Percentiles rank a stretch among this genome's conserved stretches.
Conservation (phyloP, 2,113 vertebrate genomes). For the Dascyllus trimaculatus region DNA sequence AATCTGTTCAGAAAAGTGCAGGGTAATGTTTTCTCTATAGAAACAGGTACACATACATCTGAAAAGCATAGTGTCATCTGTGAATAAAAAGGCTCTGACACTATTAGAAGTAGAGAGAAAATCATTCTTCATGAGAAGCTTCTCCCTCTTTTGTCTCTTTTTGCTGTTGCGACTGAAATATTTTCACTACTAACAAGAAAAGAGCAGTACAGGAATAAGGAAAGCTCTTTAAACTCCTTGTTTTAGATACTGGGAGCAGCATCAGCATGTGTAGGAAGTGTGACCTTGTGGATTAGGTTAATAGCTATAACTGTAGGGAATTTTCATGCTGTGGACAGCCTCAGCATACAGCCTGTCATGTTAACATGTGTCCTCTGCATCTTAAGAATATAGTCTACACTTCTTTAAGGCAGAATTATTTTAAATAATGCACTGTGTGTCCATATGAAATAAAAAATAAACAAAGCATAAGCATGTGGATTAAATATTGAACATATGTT, state of each 20-base stretch:
- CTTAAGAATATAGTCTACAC: not conserved
- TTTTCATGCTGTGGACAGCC: not conserved
- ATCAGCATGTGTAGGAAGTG: not conserved
- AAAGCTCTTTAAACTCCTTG: not conserved
- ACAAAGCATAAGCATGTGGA: not conserved
- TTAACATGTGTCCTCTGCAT: not conserved
- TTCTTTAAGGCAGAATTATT: slow-evolving; percentile 9
- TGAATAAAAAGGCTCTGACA: slow-evolving; percentile 2
- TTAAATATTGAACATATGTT: slow-evolving; percentile 23
- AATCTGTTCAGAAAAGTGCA: not conserved
- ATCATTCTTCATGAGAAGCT: not conserved
- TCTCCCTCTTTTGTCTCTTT: slow-evolving; percentile 14
- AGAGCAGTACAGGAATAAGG: not conserved
- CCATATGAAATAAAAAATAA: slow-evolving; percentile 19
- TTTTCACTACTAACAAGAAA: not conserved
- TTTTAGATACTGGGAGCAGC: not conserved
- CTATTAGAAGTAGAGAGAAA: slow-evolving; percentile 14
- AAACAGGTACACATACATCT: not conserved
- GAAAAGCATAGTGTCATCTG: not conserved
- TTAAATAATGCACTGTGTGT: slow-evolving; percentile 19
- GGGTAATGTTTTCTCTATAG: not conserved
- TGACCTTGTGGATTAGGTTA: not conserved
- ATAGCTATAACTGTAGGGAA: not conserved
- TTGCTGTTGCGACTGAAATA: not conserved
- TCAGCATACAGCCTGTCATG: not conserved